Conservation (phyloP, 2,888 invertebrate genomes). For the Cinara cedri region DNA sequence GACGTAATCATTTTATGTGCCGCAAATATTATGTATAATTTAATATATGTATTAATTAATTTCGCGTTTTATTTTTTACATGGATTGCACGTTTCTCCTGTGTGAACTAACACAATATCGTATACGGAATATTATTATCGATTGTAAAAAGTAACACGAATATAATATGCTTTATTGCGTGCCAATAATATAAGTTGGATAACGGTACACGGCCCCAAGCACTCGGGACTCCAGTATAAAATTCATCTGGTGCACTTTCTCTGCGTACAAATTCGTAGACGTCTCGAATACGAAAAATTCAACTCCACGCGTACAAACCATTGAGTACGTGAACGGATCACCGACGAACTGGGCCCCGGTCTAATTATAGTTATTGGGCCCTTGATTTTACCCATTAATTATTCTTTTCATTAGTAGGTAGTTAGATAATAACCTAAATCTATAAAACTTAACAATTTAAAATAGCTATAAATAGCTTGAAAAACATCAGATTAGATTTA, state of each 20-base stretch:
- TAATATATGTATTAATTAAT: conserved; percentile 13
- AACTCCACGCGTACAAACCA: too few relatives aligned
- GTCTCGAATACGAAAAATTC: conserved; percentile 5
- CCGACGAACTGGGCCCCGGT: too few relatives aligned
- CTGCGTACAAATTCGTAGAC: conserved; percentile 30
- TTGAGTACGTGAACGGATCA: too few relatives aligned
- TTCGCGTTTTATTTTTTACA: neutral
- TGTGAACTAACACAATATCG: conserved; percentile 3
- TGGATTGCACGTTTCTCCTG: conserved; percentile 10
- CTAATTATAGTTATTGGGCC: too few relatives aligned
- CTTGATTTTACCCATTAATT: too few relatives aligned
- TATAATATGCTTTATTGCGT: neutral
- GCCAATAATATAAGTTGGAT: conserved; percentile 22
- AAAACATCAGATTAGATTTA: too few relatives aligned
- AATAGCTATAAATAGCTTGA: too few relatives aligned
- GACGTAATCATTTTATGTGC: neutral
- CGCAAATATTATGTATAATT: neutral
- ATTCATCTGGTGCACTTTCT: conserved; percentile 51
- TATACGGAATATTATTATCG: conserved; percentile 9
- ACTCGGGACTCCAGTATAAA: conserved; percentile 12
- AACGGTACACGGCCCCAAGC: conserved; percentile 40
- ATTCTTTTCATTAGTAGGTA: too few relatives aligned
- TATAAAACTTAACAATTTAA: too few relatives aligned
- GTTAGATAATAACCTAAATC: too few relatives aligned
- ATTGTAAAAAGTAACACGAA: conserved; percentile 34